phyloP scores from a whole-genome alignment of 2,888 invertebrate genomes.

The Amphipyra tragopoginis region DNA sequence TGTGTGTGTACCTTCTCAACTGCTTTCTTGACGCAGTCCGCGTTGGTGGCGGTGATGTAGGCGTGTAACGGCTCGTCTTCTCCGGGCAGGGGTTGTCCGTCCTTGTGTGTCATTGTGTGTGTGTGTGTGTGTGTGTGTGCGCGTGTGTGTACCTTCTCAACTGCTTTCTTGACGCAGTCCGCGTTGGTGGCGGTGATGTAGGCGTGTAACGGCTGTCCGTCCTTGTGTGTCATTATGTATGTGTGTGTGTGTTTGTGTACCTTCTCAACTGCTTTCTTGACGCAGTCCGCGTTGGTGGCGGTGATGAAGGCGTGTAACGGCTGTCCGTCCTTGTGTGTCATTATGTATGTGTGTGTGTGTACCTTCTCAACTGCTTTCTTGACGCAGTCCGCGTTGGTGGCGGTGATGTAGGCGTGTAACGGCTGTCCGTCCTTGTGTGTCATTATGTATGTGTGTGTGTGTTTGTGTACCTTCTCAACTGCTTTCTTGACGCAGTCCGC shows the following conservation, averaged over 20 bases:
- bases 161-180: slow-evolving; percentile 98
- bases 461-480: too few species aligned
- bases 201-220: slow-evolving; percentile 99
- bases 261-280: slow-evolving; percentile 98
- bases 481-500: too few species aligned
- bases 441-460: too few species aligned
- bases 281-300: slow-evolving; percentile 98
- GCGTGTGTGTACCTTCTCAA: slow-evolving; percentile 93
- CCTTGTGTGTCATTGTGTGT: slow-evolving; percentile 91
- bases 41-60: slow-evolving; percentile 99
- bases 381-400: too few species aligned
- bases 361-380: too few species aligned
- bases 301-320: slow-evolving; percentile 99
- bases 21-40: slow-evolving; percentile 98
- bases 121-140: too few species aligned
- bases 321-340: slow-evolving; percentile 99
- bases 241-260: slow-evolving; percentile 77
- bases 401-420: too few species aligned
- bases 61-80: slow-evolving; percentile 99
- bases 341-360: too few species aligned
- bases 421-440: too few species aligned
- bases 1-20: slow-evolving; percentile 94
- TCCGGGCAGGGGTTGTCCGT: slow-evolving; percentile 99
- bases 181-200: slow-evolving; percentile 99
- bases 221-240: slow-evolving; percentile 92